Percentiles rank a stretch among this genome's conserved stretches.
Conservation (phyloP, 2,797 vertebrate genomes). For the Neosalanx taihuensis region DNA sequence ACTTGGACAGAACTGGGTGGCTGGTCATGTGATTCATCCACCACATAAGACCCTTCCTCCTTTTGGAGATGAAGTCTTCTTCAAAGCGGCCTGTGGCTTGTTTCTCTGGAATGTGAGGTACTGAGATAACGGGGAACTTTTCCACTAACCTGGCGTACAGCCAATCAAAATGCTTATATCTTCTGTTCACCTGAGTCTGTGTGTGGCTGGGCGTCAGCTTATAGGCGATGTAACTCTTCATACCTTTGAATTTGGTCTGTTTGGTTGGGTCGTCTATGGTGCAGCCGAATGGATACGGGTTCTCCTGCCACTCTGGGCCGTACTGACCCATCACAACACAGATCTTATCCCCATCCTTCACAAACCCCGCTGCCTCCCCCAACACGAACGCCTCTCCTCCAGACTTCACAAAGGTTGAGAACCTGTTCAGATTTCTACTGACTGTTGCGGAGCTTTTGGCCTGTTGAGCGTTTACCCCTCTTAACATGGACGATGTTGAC, state of each 20-base stretch:
- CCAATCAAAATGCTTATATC: slow-evolving; percentile 99
- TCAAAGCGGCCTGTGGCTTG: slow-evolving; percentile 97
- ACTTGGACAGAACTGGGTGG: slow-evolving; percentile 89
- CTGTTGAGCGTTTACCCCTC: slow-evolving; percentile 62
- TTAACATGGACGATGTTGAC: slow-evolving; percentile 75
- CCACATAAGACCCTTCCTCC: slow-evolving; percentile 91
- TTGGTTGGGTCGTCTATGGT: slow-evolving; percentile 96
- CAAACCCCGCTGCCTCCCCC: slow-evolving; percentile 88
- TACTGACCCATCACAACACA: slow-evolving; percentile 87
- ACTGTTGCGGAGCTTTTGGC: slow-evolving; percentile 90
- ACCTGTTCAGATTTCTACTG: slow-evolving; percentile 92
- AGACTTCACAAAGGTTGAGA: slow-evolving; percentile 95
- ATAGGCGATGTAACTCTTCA: slow-evolving; percentile 98
- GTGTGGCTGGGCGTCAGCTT: slow-evolving; percentile 93
- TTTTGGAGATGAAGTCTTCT: slow-evolving; percentile 98
- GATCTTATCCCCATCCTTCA: slow-evolving; percentile 94
- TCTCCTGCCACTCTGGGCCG: slow-evolving; percentile 96
- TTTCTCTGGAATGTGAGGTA: slow-evolving; percentile 96
- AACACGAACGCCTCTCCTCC: slow-evolving; percentile 95
- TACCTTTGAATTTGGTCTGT: slow-evolving; percentile 98
- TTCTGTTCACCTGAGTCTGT: slow-evolving; percentile 84
- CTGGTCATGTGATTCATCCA: slow-evolving; percentile 99
- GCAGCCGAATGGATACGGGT: slow-evolving; percentile 91
- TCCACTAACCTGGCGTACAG: slow-evolving; percentile 88
- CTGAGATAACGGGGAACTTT: slow-evolving; percentile 96